These are phyloP conservation scores for Ictalurus furcatus DNA, from an alignment of 2,113 vertebrate species.

Conservation along the genomic window DNA sequence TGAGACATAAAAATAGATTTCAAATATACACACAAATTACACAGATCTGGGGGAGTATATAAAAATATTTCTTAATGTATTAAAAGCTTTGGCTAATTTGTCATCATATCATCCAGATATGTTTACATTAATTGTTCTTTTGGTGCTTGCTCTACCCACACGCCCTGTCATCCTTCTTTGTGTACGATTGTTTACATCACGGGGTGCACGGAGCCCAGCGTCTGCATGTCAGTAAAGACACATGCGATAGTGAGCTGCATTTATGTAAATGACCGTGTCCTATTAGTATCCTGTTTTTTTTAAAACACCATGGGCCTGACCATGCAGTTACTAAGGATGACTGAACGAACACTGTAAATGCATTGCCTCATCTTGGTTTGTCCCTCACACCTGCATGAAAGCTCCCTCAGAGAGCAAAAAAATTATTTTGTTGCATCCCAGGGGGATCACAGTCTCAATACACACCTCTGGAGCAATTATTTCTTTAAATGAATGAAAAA, in stretches of 20 bases:
- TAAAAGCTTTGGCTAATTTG: not conserved
- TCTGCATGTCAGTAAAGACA: not conserved
- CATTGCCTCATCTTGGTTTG: not conserved
- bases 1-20: not conserved
- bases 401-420: not conserved
- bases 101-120: not conserved
- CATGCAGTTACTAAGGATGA: not conserved
- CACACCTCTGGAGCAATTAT: not conserved
- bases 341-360: not conserved
- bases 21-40: too few species aligned
- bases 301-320: not conserved
- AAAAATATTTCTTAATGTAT: not conserved
- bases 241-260: not conserved
- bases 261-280: too few species aligned
- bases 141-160: too few species aligned
- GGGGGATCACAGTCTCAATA: not conserved
- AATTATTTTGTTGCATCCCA: not conserved
- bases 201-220: too few species aligned
- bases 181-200: too few species aligned
- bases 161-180: too few species aligned
- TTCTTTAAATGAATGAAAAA: not conserved
- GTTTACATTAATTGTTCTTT: too few species aligned
- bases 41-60: not conserved
- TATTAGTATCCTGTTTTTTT: not conserved
- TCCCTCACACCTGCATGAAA: not conserved